Conservation (phyloP, 2,888 invertebrate genomes). For the Acanthosepion pharaonis region DNA sequence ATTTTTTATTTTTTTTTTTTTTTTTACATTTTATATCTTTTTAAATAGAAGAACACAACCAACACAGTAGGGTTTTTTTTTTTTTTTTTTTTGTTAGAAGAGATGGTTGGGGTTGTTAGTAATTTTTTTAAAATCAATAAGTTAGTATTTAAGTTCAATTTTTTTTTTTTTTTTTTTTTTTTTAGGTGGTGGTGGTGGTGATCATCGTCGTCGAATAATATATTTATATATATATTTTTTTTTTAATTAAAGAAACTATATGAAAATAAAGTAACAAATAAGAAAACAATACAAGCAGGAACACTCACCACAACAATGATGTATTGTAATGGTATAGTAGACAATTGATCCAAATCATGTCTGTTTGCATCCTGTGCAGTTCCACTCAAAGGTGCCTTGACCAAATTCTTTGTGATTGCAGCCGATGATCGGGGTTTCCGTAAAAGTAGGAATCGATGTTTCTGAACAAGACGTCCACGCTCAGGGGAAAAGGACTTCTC, state of each 20-base stretch:
- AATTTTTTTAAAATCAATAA: not conserved
- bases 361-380: not conserved
- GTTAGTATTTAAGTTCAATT: not conserved
- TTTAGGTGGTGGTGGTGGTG: not conserved
- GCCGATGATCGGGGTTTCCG: conserved; percentile 33
- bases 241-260: conserved; percentile 33
- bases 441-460: not conserved
- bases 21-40: not conserved
- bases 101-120: not conserved
- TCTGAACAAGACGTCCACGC: not conserved
- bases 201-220: not conserved
- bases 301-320: conserved; percentile 12
- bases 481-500: not conserved
- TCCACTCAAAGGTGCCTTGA: not conserved
- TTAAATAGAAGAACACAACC: not conserved
- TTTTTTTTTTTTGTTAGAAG: not conserved
- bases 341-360: not conserved
- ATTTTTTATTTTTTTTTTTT: not conserved
- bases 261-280: conserved; percentile 14
- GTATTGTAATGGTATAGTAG: conserved; percentile 21
- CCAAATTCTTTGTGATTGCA: not conserved
- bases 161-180: not conserved
- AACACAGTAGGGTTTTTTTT: not conserved
- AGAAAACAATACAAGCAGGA: not conserved
- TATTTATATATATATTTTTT: not conserved